Evolutionary conservation across 2,113 vertebrate genomes (phyloP).

Genomic region (Phodopus roborovskii): DNA sequence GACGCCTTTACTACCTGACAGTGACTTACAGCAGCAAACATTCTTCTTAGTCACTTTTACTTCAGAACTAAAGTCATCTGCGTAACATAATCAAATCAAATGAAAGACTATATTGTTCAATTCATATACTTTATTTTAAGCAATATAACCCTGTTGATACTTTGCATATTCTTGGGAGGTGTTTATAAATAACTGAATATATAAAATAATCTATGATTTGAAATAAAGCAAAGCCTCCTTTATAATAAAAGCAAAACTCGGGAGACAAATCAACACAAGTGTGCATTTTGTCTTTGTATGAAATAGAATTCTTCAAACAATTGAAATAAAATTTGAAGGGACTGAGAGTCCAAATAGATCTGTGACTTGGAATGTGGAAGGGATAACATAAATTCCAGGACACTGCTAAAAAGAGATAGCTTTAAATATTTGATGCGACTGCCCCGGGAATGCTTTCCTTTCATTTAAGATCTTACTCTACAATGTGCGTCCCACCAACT

Average conservation of each 20-base stretch:
- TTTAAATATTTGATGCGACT: conserved; percentile 36
- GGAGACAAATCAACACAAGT: not conserved
- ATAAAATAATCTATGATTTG: conserved; percentile 21
- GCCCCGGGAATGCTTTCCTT: not conserved
- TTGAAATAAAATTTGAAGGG: conserved; percentile 27
- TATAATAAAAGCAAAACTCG: conserved; percentile 6
- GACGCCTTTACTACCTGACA: not conserved
- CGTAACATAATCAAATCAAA: not conserved
- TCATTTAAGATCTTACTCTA: conserved; percentile 10
- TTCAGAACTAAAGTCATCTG: conserved; percentile 7
- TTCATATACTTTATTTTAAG: conserved; percentile 33
- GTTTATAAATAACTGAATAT: conserved; percentile 30
- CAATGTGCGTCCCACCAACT: not conserved
- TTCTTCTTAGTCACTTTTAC: conserved; percentile 19
- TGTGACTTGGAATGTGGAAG: conserved; percentile 7
- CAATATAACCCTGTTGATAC: not conserved
- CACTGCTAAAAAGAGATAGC: conserved; percentile 48
- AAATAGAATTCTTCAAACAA: conserved; percentile 51
- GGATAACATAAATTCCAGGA: not conserved
- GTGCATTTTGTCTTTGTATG: conserved; percentile 1
- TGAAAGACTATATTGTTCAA: not conserved
- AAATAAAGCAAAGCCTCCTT: conserved; percentile 37
- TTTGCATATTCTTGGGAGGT: not conserved
- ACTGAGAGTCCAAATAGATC: conserved; percentile 5
- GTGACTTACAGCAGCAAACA: not conserved